Base-by-base conservation (phyloP, 1,140 invertebrate genomes). In the Plodia interpunctella region DNA sequence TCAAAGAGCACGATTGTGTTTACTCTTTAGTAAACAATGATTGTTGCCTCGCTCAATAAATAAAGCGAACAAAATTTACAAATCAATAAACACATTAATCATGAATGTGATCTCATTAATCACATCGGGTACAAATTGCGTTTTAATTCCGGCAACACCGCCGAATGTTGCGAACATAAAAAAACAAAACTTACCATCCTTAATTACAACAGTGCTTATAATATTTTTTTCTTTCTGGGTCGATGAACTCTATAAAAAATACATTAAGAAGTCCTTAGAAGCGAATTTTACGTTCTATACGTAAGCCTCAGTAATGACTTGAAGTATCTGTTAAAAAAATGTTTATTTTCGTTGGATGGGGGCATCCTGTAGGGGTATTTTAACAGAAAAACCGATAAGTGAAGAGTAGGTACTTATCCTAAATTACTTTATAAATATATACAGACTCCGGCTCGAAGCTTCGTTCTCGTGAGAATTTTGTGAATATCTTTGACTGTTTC, bases 231-330 rank as follows among this genome's bases (percentile, higher is more conserved):
- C 51, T 53, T 20, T 53, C 3, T 25, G 13, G 51, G 9, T 53
- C 51, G 21, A 25, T 53, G 51, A 53, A 53, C 51, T 53, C 51
- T 53, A 21, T 53, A 53, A 53, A 53, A 53, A 53, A 53, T 20
- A 53, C 51, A 53, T 53, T 53, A 53, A 25, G 51, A 11, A 53
- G 19, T 25, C 51, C 20, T 53, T 53, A 21, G 20, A 53, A n/a
- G 51, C 21, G 51, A 25, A 53, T 53, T 53, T 53, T 53, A 53
- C 21, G 51, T 53, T 44, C 51, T 53, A 21, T 53, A 21, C 13
- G 11, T 53, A 53, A 20, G 38, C 38, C 38, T 6, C 38, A 10
- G 20, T 53, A 53, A 53, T 21, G 51, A 53, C 21, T 25, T 25
- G 51, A 53, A 53, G 20, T 53, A 25, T 5, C 51, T 13, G 17